Conservation (phyloP, 1,140 invertebrate species). For the Bombus balteatus region DNA sequence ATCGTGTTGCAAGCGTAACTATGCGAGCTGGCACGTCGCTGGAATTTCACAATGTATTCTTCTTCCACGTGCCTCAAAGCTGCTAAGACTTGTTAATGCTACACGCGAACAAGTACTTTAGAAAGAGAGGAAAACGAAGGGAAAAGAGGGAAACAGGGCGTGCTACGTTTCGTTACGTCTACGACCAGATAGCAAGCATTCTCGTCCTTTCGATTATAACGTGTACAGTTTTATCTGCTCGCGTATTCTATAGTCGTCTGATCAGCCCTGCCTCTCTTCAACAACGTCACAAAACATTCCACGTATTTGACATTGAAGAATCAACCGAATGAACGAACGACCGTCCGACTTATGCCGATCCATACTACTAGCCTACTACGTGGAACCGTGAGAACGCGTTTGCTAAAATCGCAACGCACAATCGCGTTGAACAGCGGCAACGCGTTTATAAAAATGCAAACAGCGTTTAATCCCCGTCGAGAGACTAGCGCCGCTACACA, state of each 20-base stretch:
- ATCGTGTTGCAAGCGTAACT: background rate
- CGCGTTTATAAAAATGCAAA: background rate
- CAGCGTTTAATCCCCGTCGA: background rate
- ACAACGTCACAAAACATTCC: background rate
- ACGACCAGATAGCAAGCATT: background rate
- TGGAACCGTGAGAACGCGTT: too few species aligned
- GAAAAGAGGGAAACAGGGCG: background rate
- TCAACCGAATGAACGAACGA: background rate
- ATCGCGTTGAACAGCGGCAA: background rate
- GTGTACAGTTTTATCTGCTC: rapidly evolving
- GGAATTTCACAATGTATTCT: slow-evolving; percentile 32
- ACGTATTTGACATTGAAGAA: too few species aligned
- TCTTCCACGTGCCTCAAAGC: background rate
- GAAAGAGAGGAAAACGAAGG: background rate
- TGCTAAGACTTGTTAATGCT: slow-evolving; percentile 26
- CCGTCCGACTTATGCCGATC: background rate
- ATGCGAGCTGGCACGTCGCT: background rate
- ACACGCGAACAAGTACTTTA: slow-evolving; percentile 6
- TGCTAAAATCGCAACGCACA: background rate
- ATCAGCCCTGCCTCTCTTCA: too few species aligned
- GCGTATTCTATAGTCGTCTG: background rate
- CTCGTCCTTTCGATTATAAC: background rate
- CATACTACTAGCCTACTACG: background rate
- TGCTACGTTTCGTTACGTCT: background rate
- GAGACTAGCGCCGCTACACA: background rate